Conservation (phyloP, 92 coral and sea anemone species). For the Paramuricea clavata region DNA sequence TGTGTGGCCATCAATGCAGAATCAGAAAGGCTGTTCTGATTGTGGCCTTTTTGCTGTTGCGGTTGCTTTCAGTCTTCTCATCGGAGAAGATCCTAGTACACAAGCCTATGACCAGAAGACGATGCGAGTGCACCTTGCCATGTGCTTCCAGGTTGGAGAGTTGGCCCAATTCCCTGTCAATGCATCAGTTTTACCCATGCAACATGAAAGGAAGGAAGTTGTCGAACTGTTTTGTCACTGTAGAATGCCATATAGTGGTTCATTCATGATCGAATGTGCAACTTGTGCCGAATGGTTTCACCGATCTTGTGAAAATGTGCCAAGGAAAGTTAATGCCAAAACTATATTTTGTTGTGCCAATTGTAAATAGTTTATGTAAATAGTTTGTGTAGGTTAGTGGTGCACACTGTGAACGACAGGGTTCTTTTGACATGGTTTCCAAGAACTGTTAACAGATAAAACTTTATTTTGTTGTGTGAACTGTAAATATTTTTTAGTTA, state of each 20-base stretch:
- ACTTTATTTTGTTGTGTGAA: no score
- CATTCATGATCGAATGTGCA: constrained; percentile 8
- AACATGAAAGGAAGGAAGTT: neutral
- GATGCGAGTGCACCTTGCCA: neutral
- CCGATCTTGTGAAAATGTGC: constrained; percentile 7
- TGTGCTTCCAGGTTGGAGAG: neutral
- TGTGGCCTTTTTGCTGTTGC: constrained; percentile 30
- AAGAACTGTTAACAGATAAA: no score
- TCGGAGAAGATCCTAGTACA: neutral
- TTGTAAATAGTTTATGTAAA: neutral
- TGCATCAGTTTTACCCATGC: neutral
- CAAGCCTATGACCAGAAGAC: neutral
- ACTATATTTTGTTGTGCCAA: neutral
- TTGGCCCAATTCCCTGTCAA: neutral
- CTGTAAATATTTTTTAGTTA: no score
- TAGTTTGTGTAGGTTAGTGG: no score
- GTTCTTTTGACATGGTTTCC: no score
- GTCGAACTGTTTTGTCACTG: constrained; percentile 7
- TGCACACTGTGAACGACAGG: no score
- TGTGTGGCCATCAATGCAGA: constrained; percentile 15
- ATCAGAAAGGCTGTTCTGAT: constrained; percentile 12
- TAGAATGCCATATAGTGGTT: constrained; percentile 24
- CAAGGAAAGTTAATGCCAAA: neutral
- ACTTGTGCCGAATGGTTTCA: constrained; percentile 11
- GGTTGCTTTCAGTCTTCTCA: neutral